Percentiles rank a stretch among this genome's conserved stretches.
These are phyloP conservation scores for Ferdinandea cuprea DNA, from an alignment of 2,888 invertebrate species.

Conservation along the genomic window DNA sequence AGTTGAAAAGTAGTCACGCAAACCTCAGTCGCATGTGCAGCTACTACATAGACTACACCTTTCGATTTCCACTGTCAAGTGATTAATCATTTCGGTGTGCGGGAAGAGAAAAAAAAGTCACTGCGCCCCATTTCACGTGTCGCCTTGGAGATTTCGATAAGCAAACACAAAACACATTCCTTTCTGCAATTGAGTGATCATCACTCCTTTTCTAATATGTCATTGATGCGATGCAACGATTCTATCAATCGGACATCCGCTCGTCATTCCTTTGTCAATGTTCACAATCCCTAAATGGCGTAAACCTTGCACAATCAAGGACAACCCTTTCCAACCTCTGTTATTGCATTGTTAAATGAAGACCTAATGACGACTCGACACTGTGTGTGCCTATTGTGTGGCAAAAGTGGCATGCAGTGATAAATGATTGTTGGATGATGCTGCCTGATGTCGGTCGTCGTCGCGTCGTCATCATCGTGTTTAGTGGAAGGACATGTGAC, in stretches of 20 bases:
- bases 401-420: slow-evolving; percentile 43
- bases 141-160: slow-evolving; percentile 68
- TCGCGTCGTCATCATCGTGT: not conserved
- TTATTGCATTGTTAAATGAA: slow-evolving; percentile 36
- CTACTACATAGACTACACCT: slow-evolving; percentile 59
- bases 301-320: slow-evolving; percentile 41
- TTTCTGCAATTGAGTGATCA: slow-evolving; percentile 21
- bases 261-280: slow-evolving; percentile 27
- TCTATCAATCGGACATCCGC: slow-evolving; percentile 41
- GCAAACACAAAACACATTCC: slow-evolving; percentile 53
- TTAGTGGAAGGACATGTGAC: slow-evolving; percentile 44
- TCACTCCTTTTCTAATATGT: slow-evolving; percentile 50
- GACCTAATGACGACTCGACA: slow-evolving; percentile 57
- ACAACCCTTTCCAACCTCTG: slow-evolving; percentile 55
- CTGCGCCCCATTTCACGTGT: slow-evolving; percentile 56
- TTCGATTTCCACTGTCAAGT: slow-evolving; percentile 71
- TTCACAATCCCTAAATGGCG: slow-evolving; percentile 64
- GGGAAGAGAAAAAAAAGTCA: slow-evolving; percentile 29
- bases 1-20: slow-evolving; percentile 73
- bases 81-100: slow-evolving; percentile 65
- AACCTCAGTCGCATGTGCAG: slow-evolving; percentile 56
- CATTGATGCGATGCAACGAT: not conserved
- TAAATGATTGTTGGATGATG: slow-evolving; percentile 63
- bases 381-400: slow-evolving; percentile 44
- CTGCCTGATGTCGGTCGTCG: slow-evolving; percentile 2